A percentile compares a stretch with the other conserved stretches of the same genome.
phyloP scores from a whole-genome alignment of 2,113 vertebrate species.

The Vulpes ferrilata region DNA sequence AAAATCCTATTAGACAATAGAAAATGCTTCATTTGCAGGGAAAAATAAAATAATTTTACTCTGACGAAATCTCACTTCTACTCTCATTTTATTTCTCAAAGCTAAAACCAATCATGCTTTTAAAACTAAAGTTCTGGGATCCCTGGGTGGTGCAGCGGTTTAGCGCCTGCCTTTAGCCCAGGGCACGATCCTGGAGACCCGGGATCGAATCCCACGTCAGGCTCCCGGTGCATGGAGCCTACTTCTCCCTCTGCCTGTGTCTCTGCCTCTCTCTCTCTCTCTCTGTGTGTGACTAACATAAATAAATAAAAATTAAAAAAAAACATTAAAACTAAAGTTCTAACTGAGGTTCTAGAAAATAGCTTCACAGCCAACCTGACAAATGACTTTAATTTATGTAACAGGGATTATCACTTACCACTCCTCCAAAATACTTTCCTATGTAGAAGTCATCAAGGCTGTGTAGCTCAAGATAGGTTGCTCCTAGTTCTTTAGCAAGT shows the following conservation, averaged over 20 bases:
- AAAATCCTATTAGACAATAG: constrained; percentile 14
- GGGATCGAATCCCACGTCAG: no score
- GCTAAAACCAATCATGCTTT: not conserved
- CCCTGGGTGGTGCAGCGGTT: no score
- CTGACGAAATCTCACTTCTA: not conserved
- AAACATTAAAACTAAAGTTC: not conserved
- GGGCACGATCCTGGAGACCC: no score
- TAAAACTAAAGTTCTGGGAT: constrained; percentile 1
- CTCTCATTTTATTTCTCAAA: not conserved
- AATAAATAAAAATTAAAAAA: no score
- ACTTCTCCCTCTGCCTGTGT: no score
- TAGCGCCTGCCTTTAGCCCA: no score
- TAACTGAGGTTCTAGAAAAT: not conserved
- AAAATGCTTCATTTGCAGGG: constrained; percentile 4
- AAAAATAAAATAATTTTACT: constrained; percentile 33
- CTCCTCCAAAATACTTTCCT: constrained; percentile 96
- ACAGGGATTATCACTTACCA: constrained; percentile 89
- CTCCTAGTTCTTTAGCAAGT: constrained; percentile 96
- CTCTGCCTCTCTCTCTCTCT: no score
- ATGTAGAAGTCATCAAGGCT: constrained; percentile 96
- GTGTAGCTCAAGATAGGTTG: constrained; percentile 96
- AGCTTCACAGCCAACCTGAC: not conserved
- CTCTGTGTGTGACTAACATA: no score
- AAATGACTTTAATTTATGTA: not conserved
- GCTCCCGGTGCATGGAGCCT: no score